Conservation (phyloP, 2,113 vertebrate genomes). For the Aphyosemion australe region DNA sequence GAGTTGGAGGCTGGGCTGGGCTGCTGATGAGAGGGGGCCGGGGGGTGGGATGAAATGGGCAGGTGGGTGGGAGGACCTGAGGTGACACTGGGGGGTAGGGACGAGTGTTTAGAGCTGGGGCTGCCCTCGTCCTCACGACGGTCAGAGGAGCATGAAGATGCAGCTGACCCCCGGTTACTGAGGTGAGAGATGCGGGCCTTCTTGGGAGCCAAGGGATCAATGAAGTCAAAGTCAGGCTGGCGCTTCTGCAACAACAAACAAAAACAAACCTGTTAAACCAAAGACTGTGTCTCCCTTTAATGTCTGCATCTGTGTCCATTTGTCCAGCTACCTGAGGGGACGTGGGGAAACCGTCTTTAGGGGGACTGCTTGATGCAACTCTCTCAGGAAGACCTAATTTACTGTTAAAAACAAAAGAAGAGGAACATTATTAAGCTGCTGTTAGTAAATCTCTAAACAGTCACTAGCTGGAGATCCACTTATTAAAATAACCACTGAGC, state of each 20-base stretch:
- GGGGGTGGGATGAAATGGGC: conserved; percentile 76
- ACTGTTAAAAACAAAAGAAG: conserved; percentile 50
- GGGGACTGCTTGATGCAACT: conserved; percentile 69
- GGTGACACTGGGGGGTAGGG: conserved; percentile 53
- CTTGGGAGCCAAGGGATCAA: conserved; percentile 84
- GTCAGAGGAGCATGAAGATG: conserved; percentile 66
- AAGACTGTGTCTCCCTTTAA: neutral
- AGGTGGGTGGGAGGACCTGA: conserved; percentile 68
- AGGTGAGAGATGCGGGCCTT: conserved; percentile 87
- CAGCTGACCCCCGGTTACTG: conserved; percentile 72
- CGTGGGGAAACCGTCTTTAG: conserved; percentile 71
- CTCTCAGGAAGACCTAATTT: conserved; percentile 78
- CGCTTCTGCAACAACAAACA: conserved; percentile 78
- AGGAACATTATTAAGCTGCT: neutral
- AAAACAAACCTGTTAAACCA: neutral
- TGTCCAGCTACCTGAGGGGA: conserved; percentile 69
- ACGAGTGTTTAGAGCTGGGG: conserved; percentile 56
- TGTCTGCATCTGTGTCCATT: neutral
- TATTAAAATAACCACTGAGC: neutral
- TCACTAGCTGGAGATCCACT: too few relatives aligned
- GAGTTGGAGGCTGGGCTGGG: conserved; percentile 82
- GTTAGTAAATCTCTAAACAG: neutral
- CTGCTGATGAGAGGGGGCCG: conserved; percentile 71
- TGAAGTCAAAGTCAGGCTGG: conserved; percentile 77
- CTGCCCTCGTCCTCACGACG: conserved; percentile 74